Conservation (phyloP, 1,140 invertebrate species). For the Sycophaga agraensis region DNA sequence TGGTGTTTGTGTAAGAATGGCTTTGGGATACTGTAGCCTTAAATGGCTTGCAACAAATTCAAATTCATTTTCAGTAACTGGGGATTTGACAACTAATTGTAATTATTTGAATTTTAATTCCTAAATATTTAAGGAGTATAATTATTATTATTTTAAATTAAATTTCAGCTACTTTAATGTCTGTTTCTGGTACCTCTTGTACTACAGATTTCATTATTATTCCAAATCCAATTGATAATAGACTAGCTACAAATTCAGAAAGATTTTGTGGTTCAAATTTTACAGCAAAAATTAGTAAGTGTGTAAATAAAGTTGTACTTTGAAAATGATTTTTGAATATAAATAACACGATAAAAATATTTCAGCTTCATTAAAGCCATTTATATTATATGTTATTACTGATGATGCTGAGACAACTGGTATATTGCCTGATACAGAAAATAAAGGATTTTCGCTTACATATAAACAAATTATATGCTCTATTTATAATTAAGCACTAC, state of each 20-base stretch:
- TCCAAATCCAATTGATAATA: conserved; percentile 63
- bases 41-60: conserved; percentile 63
- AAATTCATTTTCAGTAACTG: conserved; percentile 71
- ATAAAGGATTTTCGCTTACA: conserved; percentile 72
- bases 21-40: conserved; percentile 67
- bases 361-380: conserved; percentile 67
- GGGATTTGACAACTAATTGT: no score
- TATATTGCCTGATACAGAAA: conserved; percentile 61
- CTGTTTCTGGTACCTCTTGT: conserved; percentile 62
- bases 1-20: conserved; percentile 71
- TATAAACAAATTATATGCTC: conserved; percentile 70
- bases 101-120: no score
- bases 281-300: conserved; percentile 65
- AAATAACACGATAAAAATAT: conserved; percentile 31
- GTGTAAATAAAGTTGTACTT: no score
- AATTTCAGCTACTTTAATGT: conserved; percentile 54
- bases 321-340: conserved; percentile 6
- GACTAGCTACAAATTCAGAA: conserved; percentile 55
- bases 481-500: no score
- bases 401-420: conserved; percentile 46
- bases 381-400: conserved; percentile 72
- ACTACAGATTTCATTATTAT: conserved; percentile 74
- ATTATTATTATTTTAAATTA: no score
- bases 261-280: conserved; percentile 76
- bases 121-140: no score